Evolutionary conservation across 2,888 invertebrate genomes (phyloP).

Genomic region (Prenolepis imparis): DNA sequence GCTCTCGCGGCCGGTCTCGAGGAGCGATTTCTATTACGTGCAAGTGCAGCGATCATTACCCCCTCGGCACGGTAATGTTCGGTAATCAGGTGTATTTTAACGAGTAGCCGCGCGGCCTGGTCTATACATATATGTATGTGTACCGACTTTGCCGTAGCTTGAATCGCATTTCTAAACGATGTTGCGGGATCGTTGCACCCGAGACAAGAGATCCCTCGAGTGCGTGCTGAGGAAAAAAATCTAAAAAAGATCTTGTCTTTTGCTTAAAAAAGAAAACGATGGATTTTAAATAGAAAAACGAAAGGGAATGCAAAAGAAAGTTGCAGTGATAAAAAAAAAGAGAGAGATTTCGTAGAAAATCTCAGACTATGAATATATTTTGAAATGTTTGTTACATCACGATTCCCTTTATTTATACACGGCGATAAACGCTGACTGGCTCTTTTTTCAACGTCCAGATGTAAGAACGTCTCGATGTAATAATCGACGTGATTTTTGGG

Average conservation of each 20-base stretch:
- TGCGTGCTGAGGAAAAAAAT: background rate
- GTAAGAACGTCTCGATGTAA: slow-evolving; percentile 27
- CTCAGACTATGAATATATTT: background rate
- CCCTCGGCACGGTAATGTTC: slow-evolving; percentile 70
- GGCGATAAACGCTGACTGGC: background rate
- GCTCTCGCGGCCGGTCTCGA: slow-evolving; percentile 48
- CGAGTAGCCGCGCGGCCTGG: slow-evolving; percentile 68
- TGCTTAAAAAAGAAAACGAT: background rate
- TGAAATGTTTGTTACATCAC: slow-evolving; percentile 14
- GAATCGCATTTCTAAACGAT: slow-evolving; percentile 71
- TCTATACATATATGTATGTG: slow-evolving; percentile 55
- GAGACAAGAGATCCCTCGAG: slow-evolving; percentile 17
- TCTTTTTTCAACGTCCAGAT: background rate
- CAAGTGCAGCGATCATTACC: slow-evolving; percentile 70
- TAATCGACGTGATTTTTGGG: slow-evolving; percentile 35
- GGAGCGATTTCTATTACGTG: slow-evolving; percentile 72
- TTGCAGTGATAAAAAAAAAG: background rate
- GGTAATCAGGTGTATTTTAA: slow-evolving; percentile 74
- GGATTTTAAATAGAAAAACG: background rate
- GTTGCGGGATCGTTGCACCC: slow-evolving; percentile 68
- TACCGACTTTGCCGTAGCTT: slow-evolving; percentile 45
- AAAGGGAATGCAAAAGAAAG: background rate
- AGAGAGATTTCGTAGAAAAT: background rate
- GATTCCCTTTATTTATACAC: slow-evolving; percentile 10
- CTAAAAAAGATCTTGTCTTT: background rate